Conservation (phyloP, 2,113 vertebrate species). For the Rhipidura dahli region DNA sequence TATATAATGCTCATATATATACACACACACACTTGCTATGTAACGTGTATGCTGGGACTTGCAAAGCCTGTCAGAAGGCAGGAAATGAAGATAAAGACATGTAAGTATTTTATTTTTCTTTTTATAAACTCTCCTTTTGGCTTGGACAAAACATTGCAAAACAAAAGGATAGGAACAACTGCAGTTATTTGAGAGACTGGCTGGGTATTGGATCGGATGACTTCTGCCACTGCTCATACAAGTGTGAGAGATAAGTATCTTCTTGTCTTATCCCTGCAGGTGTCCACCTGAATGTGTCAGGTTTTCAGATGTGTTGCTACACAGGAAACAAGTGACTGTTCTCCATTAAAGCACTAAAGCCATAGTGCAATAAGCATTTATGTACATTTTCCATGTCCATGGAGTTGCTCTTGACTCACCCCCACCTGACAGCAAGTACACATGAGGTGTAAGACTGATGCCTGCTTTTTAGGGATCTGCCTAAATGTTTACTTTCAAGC, state of each 20-base stretch:
- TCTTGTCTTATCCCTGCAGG: background rate
- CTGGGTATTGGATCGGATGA: background rate
- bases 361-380: background rate
- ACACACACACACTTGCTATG: background rate
- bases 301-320: background rate
- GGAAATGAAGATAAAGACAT: background rate
- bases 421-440: background rate
- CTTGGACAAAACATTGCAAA: background rate
- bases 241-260: background rate
- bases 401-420: background rate
- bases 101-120: constrained; percentile 5
- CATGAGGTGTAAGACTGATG: background rate
- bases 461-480: constrained; percentile 11
- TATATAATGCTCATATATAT: constrained; percentile 11
- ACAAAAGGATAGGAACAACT: background rate
- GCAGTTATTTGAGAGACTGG: background rate
- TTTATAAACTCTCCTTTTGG: background rate
- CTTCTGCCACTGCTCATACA: background rate
- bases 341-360: background rate
- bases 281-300: background rate
- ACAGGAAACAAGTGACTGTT: background rate
- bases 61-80: background rate
- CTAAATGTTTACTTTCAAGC: background rate
- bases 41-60: background rate
- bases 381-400: background rate